These are phyloP conservation scores for Alethe castanea DNA, from an alignment of 2,113 vertebrate species.

Conservation along the genomic window DNA sequence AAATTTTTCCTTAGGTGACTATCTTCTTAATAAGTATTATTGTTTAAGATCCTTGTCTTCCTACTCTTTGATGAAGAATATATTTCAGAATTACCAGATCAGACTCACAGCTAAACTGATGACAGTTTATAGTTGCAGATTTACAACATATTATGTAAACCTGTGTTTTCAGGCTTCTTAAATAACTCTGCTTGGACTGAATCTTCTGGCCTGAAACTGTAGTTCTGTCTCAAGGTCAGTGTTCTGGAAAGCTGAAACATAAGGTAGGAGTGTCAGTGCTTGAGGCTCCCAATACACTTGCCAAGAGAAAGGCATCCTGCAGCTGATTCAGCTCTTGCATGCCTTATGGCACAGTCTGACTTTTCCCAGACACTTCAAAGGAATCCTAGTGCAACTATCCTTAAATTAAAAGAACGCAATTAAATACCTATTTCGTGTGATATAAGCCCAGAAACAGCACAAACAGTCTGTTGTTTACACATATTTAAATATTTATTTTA, in stretches of 20 bases:
- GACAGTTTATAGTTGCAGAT: not conserved
- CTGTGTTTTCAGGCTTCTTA: not conserved
- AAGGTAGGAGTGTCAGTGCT: not conserved
- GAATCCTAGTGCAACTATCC: not conserved
- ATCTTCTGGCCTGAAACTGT: not conserved
- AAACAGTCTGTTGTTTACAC: not conserved
- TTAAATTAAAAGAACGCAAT: not conserved
- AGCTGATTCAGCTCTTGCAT: not conserved
- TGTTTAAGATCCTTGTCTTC: not conserved
- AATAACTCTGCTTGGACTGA: not conserved
- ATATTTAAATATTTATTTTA: not conserved
- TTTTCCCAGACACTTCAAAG: not conserved
- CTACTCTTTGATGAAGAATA: not conserved
- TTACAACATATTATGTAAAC: not conserved
- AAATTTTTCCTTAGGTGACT: not conserved
- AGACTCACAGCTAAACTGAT: not conserved
- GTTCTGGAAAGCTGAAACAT: slow-evolving; percentile 20
- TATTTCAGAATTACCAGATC: not conserved
- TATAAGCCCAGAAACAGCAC: not conserved
- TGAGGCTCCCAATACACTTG: not conserved
- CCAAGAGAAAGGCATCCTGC: not conserved
- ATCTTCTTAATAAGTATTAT: not conserved
- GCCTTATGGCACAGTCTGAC: not conserved
- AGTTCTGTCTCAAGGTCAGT: not conserved
- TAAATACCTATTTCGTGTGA: not conserved